A percentile compares a stretch with the other conserved stretches of the same genome.
phyloP scores from a whole-genome alignment of 1,140 invertebrate species.

The Brachionus angularis region DNA sequence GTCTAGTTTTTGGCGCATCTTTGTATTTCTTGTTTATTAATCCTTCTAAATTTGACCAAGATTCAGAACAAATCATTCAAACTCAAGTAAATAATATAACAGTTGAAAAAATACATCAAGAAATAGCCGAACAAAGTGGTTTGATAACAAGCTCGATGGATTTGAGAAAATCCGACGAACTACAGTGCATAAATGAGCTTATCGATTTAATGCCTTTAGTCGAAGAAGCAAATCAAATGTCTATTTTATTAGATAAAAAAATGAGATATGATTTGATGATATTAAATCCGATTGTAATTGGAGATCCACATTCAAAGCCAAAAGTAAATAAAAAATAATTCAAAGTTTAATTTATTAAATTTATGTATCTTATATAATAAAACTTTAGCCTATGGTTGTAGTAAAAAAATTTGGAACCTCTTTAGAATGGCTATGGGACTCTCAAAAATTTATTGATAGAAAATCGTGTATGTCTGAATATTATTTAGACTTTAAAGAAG shows the following conservation, averaged over 20 bases:
- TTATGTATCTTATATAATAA: neutral
- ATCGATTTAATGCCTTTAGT: slow-evolving; percentile 63
- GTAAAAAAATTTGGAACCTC: slow-evolving; percentile 62
- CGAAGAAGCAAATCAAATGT: slow-evolving; percentile 64
- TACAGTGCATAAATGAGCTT: slow-evolving; percentile 54
- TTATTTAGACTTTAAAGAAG: slow-evolving; percentile 61
- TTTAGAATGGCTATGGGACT: slow-evolving; percentile 63
- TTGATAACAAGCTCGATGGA: slow-evolving; percentile 51
- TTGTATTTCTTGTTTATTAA: slow-evolving; percentile 24
- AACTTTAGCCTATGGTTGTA: slow-evolving; percentile 59
- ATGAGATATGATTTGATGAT: slow-evolving; percentile 64
- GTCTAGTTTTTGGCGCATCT: slow-evolving; percentile 52
- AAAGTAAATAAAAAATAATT: neutral
- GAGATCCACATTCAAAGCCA: slow-evolving; percentile 34
- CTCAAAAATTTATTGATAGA: slow-evolving; percentile 63
- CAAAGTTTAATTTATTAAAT: neutral
- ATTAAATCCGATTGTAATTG: slow-evolving; percentile 61
- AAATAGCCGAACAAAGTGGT: slow-evolving; percentile 39
- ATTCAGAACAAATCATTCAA: slow-evolving; percentile 62
- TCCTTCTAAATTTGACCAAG: slow-evolving; percentile 45
- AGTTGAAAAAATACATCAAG: slow-evolving; percentile 48
- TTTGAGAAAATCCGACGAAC: slow-evolving; percentile 60
- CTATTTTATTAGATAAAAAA: slow-evolving; percentile 63
- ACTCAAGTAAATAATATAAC: slow-evolving; percentile 55
- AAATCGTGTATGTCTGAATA: slow-evolving; percentile 66